Evolutionary conservation across 2,888 invertebrate species (phyloP), one percentile per base, ranked within the genome.

Genomic region (Cheilosia variabilis): DNA sequence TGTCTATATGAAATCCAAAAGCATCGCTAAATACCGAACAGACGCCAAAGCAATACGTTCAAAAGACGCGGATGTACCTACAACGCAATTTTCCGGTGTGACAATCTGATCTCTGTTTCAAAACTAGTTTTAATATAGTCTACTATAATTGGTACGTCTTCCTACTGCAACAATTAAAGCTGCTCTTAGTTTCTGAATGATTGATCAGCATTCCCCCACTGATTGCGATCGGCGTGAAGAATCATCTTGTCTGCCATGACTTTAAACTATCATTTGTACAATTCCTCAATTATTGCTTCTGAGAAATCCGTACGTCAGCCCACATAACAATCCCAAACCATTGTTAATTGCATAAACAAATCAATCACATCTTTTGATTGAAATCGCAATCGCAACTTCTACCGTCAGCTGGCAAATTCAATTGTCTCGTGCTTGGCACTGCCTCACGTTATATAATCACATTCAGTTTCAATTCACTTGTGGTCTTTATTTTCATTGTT

Each of bases 401-500:
- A 45, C 17, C 60, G 52, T 60, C 53, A 68, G 24, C 45, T 27
- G 27, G 53, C 2, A n/a, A 52, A 19, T 17, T 69, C 62, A 69
- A 69, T 69, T 47, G 63, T 43, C 53, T 57, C 77, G 62, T 69
- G 69, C 43, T 52, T 19, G 62, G 31, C 17, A 22, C 37, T 5
- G 15, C 17, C 41, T 24, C 41, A 50, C 57, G 31, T 31, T 37
- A 31, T 41, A 55, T 50, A 79, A 65, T 66, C 72, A 43, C 50
- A 72, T 10, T 37, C 37, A 72, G 72, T 79, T 65, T 52, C 66
- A 72, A 50, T 27, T 71, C 71, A 63, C 71, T 71, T 65, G n/a
- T 17, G 63, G 71, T 79, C 65, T 79, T 72, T 63, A 79, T 72
- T 72, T 72, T 79, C 72, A 43, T 58, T 34, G 10, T 53, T 34